Evolutionary conservation across 2,888 invertebrate species (phyloP).

Genomic region (Papilio elwesi): DNA sequence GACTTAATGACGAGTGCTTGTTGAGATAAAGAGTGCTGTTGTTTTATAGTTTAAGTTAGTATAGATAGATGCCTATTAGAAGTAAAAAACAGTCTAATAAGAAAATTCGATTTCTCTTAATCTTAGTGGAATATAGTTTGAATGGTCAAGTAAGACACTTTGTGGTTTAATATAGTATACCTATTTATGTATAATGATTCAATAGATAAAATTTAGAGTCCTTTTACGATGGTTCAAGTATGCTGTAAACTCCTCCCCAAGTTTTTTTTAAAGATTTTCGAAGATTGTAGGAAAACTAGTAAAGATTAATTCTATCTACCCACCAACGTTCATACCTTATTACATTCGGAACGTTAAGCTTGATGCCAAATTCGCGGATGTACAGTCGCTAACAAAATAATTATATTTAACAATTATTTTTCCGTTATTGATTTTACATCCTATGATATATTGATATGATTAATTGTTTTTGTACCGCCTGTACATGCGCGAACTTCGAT

Average conservation of each 20-base stretch:
- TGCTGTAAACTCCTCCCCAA: no score
- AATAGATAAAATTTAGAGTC: no score
- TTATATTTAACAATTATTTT: no score
- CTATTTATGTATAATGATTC: no score
- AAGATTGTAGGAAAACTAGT: background rate
- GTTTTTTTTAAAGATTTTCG: no score
- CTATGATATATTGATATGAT: background rate
- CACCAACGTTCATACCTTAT: background rate
- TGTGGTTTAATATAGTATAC: no score
- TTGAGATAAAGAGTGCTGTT: background rate
- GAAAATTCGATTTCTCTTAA: background rate
- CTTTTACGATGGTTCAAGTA: no score
- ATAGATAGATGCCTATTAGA: background rate
- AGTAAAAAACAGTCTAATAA: background rate
- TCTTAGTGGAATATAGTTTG: background rate
- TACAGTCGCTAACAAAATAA: no score
- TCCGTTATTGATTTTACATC: background rate
- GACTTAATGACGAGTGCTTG: constrained; percentile 34
- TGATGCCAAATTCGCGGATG: no score
- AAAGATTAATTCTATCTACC: background rate
- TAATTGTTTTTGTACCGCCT: background rate
- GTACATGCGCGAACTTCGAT: background rate
- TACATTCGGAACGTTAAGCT: no score
- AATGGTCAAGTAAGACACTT: no score
- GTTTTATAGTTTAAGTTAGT: background rate